Conservation (phyloP, 2,888 invertebrate genomes). For the Oligia latruncula region DNA sequence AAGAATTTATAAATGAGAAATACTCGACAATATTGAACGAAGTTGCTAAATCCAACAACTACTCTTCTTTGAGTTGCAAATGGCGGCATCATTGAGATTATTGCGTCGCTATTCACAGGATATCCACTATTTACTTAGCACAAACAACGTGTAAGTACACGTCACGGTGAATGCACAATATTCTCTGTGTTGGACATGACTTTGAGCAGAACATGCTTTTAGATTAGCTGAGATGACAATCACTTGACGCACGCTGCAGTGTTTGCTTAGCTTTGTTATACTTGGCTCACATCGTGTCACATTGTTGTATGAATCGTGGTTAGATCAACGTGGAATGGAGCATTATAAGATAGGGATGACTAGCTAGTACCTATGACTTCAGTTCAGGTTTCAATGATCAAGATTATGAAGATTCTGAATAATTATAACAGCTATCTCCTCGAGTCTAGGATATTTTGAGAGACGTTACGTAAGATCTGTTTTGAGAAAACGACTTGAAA, state of each 20-base stretch:
- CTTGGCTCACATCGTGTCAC: background rate
- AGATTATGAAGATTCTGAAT: background rate
- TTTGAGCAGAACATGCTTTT: slow-evolving; percentile 32
- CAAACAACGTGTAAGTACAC: slow-evolving; percentile 14
- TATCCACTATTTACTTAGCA: slow-evolving; percentile 24
- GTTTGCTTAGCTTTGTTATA: slow-evolving; percentile 35
- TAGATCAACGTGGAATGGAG: background rate
- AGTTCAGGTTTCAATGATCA: too few species aligned
- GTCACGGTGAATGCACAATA: slow-evolving; percentile 38
- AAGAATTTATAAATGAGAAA: background rate
- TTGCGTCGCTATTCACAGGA: background rate
- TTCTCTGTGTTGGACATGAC: slow-evolving; percentile 17
- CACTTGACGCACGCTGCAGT: slow-evolving; percentile 13
- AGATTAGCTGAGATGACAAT: slow-evolving; percentile 50
- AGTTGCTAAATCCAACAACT: background rate
- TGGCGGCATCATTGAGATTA: slow-evolving; percentile 14
- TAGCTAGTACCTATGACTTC: background rate
- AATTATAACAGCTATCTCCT: background rate
- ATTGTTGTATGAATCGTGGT: slow-evolving; percentile 4
- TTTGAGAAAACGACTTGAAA: background rate
- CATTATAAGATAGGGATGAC: background rate
- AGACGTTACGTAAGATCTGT: background rate
- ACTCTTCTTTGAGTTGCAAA: slow-evolving; percentile 11
- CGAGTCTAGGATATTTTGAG: background rate
- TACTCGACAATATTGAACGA: background rate